A percentile compares a stretch with the other conserved stretches of the same genome.
phyloP scores from a whole-genome alignment of 2,888 invertebrate species.

The Esperia sulphurella region DNA sequence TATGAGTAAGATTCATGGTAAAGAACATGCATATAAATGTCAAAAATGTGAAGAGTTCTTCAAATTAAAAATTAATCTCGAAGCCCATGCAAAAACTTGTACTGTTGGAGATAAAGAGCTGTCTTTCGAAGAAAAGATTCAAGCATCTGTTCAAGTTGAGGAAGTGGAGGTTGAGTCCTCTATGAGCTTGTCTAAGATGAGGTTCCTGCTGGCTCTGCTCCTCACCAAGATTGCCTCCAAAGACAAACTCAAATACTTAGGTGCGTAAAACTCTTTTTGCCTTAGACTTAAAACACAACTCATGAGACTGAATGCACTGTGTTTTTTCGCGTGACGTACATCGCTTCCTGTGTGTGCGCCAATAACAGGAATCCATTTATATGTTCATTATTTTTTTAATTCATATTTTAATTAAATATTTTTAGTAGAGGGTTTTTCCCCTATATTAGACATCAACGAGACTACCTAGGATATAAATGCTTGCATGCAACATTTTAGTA shows the following conservation, averaged over 20 bases:
- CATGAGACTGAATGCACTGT: constrained; percentile 49
- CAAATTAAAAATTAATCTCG: constrained; percentile 86
- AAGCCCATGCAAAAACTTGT: constrained; percentile 81
- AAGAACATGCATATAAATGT: constrained; percentile 88
- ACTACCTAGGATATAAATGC: background rate
- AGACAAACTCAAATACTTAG: constrained; percentile 86
- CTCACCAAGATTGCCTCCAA: constrained; percentile 91
- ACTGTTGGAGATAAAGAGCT: constrained; percentile 38
- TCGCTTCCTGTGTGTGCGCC: constrained; percentile 71
- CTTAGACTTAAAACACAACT: constrained; percentile 31
- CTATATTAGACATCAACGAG: constrained; percentile 13
- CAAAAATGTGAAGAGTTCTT: constrained; percentile 85
- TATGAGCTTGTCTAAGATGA: constrained; percentile 86
- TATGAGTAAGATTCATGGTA: constrained; percentile 90
- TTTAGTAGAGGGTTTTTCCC: background rate
- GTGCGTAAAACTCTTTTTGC: constrained; percentile 69
- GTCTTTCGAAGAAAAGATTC: constrained; percentile 41
- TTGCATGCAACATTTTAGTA: background rate
- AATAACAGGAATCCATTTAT: constrained; percentile 51
- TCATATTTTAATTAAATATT: constrained; percentile 22
- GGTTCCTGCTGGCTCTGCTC: constrained; percentile 88
- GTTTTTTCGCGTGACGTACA: constrained; percentile 58
- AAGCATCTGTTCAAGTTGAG: constrained; percentile 44
- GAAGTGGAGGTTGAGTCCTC: constrained; percentile 64
- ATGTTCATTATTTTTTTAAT: constrained; percentile 27